Evolutionary conservation across 2,113 vertebrate species (phyloP).

Genomic region (Thamnophis sirtalis): DNA sequence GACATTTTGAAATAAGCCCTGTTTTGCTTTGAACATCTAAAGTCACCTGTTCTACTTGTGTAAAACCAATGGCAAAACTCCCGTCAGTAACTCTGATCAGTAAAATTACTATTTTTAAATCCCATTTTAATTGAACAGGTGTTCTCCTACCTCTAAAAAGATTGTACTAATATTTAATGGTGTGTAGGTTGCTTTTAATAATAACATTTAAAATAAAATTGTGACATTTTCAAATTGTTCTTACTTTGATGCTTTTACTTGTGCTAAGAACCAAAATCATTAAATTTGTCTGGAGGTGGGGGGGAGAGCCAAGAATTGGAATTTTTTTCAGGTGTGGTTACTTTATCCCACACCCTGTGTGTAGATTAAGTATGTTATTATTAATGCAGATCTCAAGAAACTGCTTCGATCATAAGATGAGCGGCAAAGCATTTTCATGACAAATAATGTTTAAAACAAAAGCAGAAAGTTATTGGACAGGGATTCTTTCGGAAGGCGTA

Average conservation of each 20-base stretch:
- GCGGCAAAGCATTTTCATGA: background rate
- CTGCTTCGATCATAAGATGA: too few species aligned
- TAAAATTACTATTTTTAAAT: background rate
- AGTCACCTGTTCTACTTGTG: background rate
- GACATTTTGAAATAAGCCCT: background rate
- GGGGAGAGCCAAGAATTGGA: background rate
- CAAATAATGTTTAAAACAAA: background rate
- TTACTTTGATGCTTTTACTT: background rate
- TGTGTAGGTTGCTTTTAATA: background rate
- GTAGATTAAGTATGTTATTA: background rate
- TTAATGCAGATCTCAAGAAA: background rate
- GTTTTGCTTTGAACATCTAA: background rate
- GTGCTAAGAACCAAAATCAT: background rate
- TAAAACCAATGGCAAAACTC: background rate
- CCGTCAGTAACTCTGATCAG: background rate
- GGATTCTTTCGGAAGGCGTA: background rate
- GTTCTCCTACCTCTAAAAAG: background rate
- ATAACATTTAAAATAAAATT: background rate
- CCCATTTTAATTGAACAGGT: background rate
- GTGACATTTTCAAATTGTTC: background rate
- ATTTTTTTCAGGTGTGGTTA: background rate
- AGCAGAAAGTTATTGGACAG: background rate
- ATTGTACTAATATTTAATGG: background rate
- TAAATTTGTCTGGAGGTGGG: background rate
- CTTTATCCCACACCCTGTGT: background rate